A percentile compares a stretch with the other conserved stretches of the same genome.
Evolutionary conservation across 1,140 invertebrate genomes (phyloP).

Genomic region (Plectrocnemia conspersa): DNA sequence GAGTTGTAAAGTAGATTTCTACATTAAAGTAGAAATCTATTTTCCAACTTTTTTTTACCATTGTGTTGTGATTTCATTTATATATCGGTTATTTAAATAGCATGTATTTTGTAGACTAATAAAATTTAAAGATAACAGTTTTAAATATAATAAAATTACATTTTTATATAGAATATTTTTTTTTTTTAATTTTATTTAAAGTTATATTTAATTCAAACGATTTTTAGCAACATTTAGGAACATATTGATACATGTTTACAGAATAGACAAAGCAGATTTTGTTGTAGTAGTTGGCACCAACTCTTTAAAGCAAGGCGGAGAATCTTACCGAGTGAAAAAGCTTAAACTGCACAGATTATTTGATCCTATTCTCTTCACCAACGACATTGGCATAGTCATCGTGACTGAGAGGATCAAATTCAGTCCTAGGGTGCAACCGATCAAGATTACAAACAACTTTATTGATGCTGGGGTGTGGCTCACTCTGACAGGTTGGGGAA

Average conservation of each 20-base stretch:
- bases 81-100: no score
- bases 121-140: no score
- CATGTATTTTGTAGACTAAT: no score
- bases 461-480: conserved; percentile 41
- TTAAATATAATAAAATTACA: not conserved
- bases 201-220: not conserved
- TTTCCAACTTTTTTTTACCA: no score
- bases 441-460: conserved; percentile 39
- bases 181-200: not conserved
- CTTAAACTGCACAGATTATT: not conserved
- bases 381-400: conserved; percentile 5
- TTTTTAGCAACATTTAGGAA: not conserved
- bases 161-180: no score
- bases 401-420: not conserved
- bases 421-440: conserved; percentile 40
- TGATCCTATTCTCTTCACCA: not conserved
- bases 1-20: no score
- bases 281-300: conserved; percentile 43
- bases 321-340: not conserved
- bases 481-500: conserved; percentile 52
- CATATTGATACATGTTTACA: not conserved
- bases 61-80: no score
- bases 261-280: conserved; percentile 25
- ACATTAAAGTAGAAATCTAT: no score
- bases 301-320: conserved; percentile 41